Conservation (phyloP, 2,888 invertebrate genomes). For the Brassicogethes aeneus region DNA sequence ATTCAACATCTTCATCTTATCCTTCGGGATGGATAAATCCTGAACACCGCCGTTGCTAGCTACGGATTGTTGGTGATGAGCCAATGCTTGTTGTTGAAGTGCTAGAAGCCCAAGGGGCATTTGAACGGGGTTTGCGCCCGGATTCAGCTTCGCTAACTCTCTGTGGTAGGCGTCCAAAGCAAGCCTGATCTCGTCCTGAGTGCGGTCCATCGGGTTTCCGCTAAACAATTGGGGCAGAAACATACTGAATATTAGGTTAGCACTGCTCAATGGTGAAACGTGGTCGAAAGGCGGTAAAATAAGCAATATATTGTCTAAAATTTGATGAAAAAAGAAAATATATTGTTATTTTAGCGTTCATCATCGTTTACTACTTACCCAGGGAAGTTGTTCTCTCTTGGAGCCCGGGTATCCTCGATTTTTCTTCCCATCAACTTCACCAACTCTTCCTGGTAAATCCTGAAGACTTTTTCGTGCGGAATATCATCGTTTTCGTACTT, state of each 20-base stretch:
- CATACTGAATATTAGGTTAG: constrained; percentile 57
- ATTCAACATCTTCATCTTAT: constrained; percentile 56
- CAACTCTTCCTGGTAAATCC: constrained; percentile 91
- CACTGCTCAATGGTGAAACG: constrained; percentile 10
- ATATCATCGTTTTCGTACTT: constrained; percentile 91
- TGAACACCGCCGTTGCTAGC: constrained; percentile 64
- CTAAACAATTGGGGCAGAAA: constrained; percentile 80
- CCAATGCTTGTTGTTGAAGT: constrained; percentile 59
- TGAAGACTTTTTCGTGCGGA: constrained; percentile 90
- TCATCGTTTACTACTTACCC: constrained; percentile 49
- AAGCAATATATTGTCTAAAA: constrained; percentile 3
- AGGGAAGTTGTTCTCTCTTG: constrained; percentile 69
- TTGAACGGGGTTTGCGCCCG: constrained; percentile 39
- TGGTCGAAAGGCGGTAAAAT: constrained; percentile 3
- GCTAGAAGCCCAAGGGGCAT: constrained; percentile 59
- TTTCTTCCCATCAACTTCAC: constrained; percentile 83
- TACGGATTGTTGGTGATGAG: constrained; percentile 42
- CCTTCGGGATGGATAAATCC: constrained; percentile 79
- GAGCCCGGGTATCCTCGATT: constrained; percentile 64
- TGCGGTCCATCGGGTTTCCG: constrained; percentile 51
- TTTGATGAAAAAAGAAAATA: constrained; percentile 1
- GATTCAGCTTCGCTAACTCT: constrained; percentile 83
- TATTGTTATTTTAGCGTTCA: constrained; percentile 2
- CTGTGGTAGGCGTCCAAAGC: constrained; percentile 88
- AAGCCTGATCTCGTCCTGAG: constrained; percentile 83